A percentile compares a stretch with the other conserved stretches of the same genome.
These are phyloP conservation scores for Babyrousa celebensis DNA, from an alignment of 2,797 vertebrate species.

Conservation along the genomic window DNA sequence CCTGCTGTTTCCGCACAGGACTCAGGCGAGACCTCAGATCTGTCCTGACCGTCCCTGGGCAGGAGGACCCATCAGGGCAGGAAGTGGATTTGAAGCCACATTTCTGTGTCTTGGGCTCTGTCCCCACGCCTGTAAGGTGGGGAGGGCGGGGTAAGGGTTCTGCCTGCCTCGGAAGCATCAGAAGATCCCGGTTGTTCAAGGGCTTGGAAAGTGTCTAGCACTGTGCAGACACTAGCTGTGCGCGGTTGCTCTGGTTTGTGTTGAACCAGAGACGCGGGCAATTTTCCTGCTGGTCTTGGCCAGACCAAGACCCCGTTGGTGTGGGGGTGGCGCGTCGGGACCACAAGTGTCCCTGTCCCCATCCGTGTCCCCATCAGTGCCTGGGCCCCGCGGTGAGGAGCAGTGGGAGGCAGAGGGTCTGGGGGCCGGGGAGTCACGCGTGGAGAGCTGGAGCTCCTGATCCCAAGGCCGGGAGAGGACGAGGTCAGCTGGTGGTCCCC, in stretches of 20 bases:
- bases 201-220: neutral
- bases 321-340: fast-evolving
- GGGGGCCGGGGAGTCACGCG: neutral
- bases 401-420: neutral
- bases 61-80: neutral
- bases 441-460: fast-evolving
- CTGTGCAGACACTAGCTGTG: too few species aligned
- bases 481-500: fast-evolving
- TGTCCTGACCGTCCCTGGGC: fast-evolving
- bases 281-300: neutral
- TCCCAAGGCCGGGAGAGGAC: fast-evolving
- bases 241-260: neutral
- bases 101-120: fast-evolving
- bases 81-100: fast-evolving
- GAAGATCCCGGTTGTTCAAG: fast-evolving
- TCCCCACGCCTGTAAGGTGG: neutral
- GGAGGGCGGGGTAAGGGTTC: fast-evolving
- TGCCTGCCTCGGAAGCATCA: fast-evolving
- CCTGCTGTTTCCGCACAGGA: fast-evolving
- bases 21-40: fast-evolving
- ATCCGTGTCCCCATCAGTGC: neutral
- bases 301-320: fast-evolving
- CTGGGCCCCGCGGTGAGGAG: neutral
- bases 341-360: fast-evolving
- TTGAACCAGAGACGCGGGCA: neutral